These are phyloP conservation scores for Sparidentex hasta DNA, from an alignment of 2,797 vertebrate genomes.

Conservation along the genomic window DNA sequence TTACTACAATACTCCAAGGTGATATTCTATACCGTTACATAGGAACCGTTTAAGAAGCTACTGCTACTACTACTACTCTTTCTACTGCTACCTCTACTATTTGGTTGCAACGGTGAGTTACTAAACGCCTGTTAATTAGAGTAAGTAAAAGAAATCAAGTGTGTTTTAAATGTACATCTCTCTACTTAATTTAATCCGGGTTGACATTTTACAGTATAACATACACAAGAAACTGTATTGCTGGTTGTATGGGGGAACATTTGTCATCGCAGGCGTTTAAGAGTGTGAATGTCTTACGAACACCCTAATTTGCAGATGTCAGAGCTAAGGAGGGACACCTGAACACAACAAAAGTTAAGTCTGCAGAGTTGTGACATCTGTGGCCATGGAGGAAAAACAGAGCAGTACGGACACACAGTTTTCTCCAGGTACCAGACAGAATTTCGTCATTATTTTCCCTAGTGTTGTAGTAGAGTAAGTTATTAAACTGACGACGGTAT, in stretches of 20 bases:
- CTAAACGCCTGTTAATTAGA: not conserved
- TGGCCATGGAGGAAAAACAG: slow-evolving; percentile 71
- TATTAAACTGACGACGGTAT: not conserved
- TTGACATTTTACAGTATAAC: not conserved
- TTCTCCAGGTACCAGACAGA: slow-evolving; percentile 64
- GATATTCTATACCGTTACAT: not conserved
- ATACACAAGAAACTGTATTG: not conserved
- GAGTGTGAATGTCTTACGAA: too few relatives aligned
- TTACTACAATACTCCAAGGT: not conserved
- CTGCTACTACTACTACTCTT: too few relatives aligned
- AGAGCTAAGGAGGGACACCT: slow-evolving; percentile 3
- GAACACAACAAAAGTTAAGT: slow-evolving; percentile 72
- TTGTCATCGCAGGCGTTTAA: not conserved
- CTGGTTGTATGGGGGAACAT: not conserved
- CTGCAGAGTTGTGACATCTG: slow-evolving; percentile 40
- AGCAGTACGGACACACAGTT: slow-evolving; percentile 25
- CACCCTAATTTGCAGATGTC: not conserved
- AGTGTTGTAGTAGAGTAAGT: too few relatives aligned
- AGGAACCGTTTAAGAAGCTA: not conserved
- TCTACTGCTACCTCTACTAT: too few relatives aligned
- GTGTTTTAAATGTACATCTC: not conserved
- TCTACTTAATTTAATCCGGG: not conserved
- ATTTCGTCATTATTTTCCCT: not conserved
- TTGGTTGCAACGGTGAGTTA: too few relatives aligned
- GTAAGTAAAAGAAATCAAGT: not conserved